phyloP scores from a whole-genome alignment of 2,888 invertebrate species.

The Andrena hattorfiana region DNA sequence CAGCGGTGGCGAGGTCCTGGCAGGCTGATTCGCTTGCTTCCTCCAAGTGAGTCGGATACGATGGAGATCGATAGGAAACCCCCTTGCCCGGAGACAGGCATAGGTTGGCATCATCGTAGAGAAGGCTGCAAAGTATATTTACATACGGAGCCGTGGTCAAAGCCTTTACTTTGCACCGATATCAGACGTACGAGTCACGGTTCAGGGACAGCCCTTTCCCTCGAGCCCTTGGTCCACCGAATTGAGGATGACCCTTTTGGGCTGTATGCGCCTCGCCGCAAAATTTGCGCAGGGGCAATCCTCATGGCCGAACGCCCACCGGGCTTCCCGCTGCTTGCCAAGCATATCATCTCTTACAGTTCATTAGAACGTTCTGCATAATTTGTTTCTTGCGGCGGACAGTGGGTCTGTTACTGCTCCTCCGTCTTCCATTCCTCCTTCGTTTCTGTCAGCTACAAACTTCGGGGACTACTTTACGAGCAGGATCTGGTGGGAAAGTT shows the following conservation, averaged over 20 bases:
- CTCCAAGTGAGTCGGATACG: conserved; percentile 45
- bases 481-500: neutral
- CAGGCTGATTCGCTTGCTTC: conserved; percentile 42
- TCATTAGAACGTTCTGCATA: conserved; percentile 5
- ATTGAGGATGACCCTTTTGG: conserved; percentile 40
- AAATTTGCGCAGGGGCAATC: conserved; percentile 23
- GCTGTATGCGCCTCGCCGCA: neutral
- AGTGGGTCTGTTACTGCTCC: neutral
- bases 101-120: conserved; percentile 61
- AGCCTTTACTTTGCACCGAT: conserved; percentile 79
- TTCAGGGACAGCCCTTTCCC: conserved; percentile 47
- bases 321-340: neutral
- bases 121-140: conserved; percentile 78
- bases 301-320: neutral
- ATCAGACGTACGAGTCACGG: conserved; percentile 62
- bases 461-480: neutral
- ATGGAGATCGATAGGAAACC: conserved; percentile 67
- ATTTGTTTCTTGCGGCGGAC: conserved; percentile 7
- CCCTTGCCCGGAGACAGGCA: conserved; percentile 47
- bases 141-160: conserved; percentile 81
- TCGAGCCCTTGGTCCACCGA: conserved; percentile 55
- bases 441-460: neutral
- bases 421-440: neutral
- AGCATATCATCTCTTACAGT: conserved; percentile 12
- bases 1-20: conserved; percentile 14